Conservation (phyloP, 2,797 vertebrate genomes). For the Enteromius paludinosus region DNA sequence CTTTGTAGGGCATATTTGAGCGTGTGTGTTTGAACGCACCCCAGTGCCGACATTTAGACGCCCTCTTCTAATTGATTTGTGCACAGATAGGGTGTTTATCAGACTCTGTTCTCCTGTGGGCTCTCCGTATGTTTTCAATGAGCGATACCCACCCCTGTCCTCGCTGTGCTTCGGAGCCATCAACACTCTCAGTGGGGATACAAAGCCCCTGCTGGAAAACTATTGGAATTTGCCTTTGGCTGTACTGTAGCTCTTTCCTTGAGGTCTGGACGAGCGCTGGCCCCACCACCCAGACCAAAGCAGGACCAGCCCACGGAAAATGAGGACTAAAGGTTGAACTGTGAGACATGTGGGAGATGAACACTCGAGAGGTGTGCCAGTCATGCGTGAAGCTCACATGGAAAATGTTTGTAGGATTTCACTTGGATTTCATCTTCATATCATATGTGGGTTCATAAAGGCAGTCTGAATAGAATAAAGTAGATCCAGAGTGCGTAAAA, state of each 20-base stretch:
- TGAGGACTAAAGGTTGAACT: constrained; percentile 11
- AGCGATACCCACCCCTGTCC: constrained; percentile 53
- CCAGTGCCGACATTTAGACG: constrained; percentile 40
- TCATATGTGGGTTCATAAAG: neutral
- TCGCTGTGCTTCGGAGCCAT: constrained; percentile 47
- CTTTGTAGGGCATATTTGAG: neutral
- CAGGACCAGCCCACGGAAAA: neutral
- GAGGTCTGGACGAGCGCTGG: constrained; percentile 9
- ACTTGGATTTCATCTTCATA: neutral
- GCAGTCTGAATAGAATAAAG: neutral
- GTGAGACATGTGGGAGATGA: constrained; percentile 17
- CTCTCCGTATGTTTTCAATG: constrained; percentile 55
- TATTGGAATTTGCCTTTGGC: constrained; percentile 38
- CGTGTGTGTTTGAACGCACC: constrained; percentile 31
- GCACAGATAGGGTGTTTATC: constrained; percentile 60
- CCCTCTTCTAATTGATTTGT: constrained; percentile 63
- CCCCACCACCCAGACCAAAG: constrained; percentile 21
- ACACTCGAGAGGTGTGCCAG: constrained; percentile 14
- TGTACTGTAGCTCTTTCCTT: constrained; percentile 37
- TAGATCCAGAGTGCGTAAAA: neutral
- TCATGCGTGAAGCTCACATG: constrained; percentile 1
- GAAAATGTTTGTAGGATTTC: neutral
- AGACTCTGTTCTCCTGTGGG: constrained; percentile 55
- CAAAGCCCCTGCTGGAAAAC: constrained; percentile 53
- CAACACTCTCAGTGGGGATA: constrained; percentile 48